Base-by-base conservation (phyloP, 2,113 vertebrate genomes). In the Oreocharis arfaki region DNA sequence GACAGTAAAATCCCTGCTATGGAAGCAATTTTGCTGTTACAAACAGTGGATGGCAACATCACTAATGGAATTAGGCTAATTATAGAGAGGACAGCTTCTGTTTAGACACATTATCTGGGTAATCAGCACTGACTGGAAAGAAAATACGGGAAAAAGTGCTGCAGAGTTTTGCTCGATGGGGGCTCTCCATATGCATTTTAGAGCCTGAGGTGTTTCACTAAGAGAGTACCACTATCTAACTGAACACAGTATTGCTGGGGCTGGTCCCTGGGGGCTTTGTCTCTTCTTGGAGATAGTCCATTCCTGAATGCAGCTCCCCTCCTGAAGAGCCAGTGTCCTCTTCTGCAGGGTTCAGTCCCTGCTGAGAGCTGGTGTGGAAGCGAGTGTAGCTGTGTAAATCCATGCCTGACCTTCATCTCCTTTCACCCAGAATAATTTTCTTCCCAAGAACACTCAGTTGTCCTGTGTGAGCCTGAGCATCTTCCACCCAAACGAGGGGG, bases 31-130 rank as follows among this genome's bases (percentile, higher is more conserved):
- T 96, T 97, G 95, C 95, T 96, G 94, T 96, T 97, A 95, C 95
- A 97, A 97, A 97, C 97, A 96, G 95, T 91, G 97, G 97, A 97
- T 97, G 95, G 97, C 97, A 97, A 97, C 97, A 97, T 97, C 96
- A 95, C 97, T 97, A 97, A 97, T 97, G 97, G 96, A 97, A 97
- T 97, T 97, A 97, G 96, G 97, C 96, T 97, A 97, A 97, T 97
- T 97, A 97, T 97, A 97, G 97, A 97, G 97, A 97, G 96, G 97
- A 96, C 97, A 97, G 97, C 97, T 97, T 97, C 97, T 97, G 97
- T 97, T 97, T 97, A 97, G 97, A 97, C 97, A 97, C 95, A 96
- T 97, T 97, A 96, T 97, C 97, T 97, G 96, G 95, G 94, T 97
- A 97, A 97, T 97, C 97, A 96, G 95, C 95, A 96, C 70, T 93